Base-by-base conservation (phyloP, 2,888 invertebrate species). In the Himalopsyche tibetana region DNA sequence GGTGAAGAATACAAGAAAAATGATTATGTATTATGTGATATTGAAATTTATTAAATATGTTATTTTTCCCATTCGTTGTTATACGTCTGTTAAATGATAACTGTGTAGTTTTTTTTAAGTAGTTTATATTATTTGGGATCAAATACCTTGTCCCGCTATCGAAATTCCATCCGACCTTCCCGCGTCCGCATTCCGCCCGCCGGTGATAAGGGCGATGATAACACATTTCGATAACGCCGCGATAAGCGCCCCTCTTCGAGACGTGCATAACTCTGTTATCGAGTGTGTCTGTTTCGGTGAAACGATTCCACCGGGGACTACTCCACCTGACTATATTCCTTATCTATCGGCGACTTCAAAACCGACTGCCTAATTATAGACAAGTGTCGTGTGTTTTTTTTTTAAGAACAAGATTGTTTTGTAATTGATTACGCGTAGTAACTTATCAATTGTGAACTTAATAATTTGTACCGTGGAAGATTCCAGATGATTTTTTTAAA, bases 311-410 rank as follows among this genome's bases (percentile, higher is more conserved):
- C 19, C 63, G 28, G 63, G 63, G 28, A 63, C 63, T 6, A 63
- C 63, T 63, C 28, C 63, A 63, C 63, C 63, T 56, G 56, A 56
- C 56, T 19, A 63, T 63, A 63, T 19, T 19, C 5, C 51, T 63
- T 63, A 63, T 63, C 63, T 63, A 63, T 19, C 63, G 63, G 63
- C 19, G n/a, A 28, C 63, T 63, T 63, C n/a, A 51, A 51, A 15
- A 15, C 63, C 6, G 63, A 6, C 28, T 63, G 63, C 63, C 63
- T 19, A 51, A 51, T 51, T 51, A 51, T 51, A 51, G 8, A 45
- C 45, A 45, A 45, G 45, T 11, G 45, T 2, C 9, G 9, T 45
- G 9, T 45, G 45, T 12, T 51, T 51, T 51, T 42, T 42, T 42
- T 51, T 5, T 15, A 51, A 51, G 15, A 51, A 51, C 15, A 4